Evolutionary conservation across 1,140 invertebrate species (phyloP).

Genomic region (Lucilia sericata): DNA sequence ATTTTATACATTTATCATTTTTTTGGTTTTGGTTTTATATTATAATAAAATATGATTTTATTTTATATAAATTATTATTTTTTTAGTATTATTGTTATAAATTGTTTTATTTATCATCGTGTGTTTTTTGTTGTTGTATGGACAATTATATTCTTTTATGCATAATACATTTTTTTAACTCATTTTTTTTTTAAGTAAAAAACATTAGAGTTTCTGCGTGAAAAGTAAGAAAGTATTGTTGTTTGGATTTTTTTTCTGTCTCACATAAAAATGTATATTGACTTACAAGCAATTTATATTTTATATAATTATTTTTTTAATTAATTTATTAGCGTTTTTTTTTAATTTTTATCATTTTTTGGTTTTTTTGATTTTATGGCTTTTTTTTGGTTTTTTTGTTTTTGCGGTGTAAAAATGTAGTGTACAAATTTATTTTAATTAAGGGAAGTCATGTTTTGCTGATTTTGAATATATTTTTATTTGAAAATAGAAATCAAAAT

Average conservation of each 20-base stretch:
- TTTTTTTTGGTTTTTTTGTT: no score
- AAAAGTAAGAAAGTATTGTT: neutral
- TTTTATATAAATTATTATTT: conserved; percentile 21
- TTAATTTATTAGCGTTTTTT: neutral
- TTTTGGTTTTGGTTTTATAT: neutral
- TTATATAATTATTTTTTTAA: conserved; percentile 13
- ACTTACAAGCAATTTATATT: conserved; percentile 16
- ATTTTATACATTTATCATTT: conserved; percentile 48
- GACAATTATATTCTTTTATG: conserved; percentile 37
- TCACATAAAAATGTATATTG: conserved; percentile 36
- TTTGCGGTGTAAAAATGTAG: conserved; percentile 37
- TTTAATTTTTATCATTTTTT: neutral
- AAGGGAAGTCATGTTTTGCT: neutral
- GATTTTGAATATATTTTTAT: neutral
- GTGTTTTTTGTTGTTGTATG: conserved; percentile 38
- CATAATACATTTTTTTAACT: conserved; percentile 6
- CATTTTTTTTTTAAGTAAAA: neutral
- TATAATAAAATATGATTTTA: conserved; percentile 47
- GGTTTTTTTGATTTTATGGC: neutral
- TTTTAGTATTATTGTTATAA: neutral
- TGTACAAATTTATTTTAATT: neutral
- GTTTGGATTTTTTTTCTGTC: neutral
- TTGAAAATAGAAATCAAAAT: neutral
- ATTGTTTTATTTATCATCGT: conserved; percentile 22
- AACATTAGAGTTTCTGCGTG: neutral